These are phyloP conservation scores for Machaerirhynchus nigripectus DNA, from an alignment of 2,113 vertebrate species.

Conservation along the genomic window DNA sequence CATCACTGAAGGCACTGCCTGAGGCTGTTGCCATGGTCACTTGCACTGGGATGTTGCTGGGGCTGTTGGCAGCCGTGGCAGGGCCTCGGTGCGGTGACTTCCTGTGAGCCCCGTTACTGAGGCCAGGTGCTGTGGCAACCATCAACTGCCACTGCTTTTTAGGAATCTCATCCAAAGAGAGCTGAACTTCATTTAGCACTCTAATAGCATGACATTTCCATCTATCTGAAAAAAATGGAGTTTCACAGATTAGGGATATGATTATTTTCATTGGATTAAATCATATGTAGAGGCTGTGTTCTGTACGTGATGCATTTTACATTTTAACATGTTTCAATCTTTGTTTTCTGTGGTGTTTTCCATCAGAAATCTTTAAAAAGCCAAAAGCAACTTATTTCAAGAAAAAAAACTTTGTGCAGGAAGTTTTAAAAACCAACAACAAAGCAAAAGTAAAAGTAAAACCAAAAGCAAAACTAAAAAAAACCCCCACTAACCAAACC, in stretches of 20 bases:
- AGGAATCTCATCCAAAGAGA: background rate
- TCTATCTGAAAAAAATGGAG: background rate
- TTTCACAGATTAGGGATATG: background rate
- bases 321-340: background rate
- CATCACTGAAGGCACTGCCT: rapidly evolving
- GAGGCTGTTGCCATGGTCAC: background rate
- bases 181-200: background rate
- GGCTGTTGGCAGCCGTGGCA: background rate
- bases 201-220: background rate
- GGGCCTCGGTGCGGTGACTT: background rate
- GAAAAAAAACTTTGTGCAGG: background rate
- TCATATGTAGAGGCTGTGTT: rapidly evolving
- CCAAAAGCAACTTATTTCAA: background rate
- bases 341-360: background rate
- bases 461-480: background rate
- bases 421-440: background rate
- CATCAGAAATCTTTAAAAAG: background rate
- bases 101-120: background rate
- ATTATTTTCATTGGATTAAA: background rate
- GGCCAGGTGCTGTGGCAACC: background rate
- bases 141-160: too few species aligned
- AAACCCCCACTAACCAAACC: rapidly evolving
- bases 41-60: background rate
- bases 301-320: rapidly evolving
- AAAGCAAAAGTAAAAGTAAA: background rate